Evolutionary conservation across 2,113 vertebrate species (phyloP), one percentile per base, ranked within the genome.

Genomic region (Anolis carolinensis): DNA sequence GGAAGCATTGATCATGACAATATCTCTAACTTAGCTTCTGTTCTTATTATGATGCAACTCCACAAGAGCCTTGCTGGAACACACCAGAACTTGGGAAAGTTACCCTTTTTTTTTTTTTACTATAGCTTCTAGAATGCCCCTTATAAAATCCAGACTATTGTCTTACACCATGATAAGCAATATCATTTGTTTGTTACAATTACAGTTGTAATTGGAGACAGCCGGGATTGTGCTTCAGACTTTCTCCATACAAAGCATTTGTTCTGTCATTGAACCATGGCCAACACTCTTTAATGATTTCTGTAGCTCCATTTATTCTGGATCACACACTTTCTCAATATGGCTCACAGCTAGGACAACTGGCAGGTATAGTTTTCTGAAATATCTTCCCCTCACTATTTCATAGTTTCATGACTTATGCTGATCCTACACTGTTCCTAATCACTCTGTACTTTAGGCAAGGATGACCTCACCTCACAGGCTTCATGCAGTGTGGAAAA

Each of bases 401-500:
- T 63, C 62, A 67, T 48, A 20, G 25, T 32, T 81, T 67, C n/a
- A 11, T 18, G 48, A 81, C 27, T 27, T 34, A 34, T 34, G 5
- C n/a, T 82, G 44, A 71, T 16, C 30, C 67, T 82, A 27, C 44
- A 71, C 44, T 52, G 44, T 70, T 32, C 25, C 44, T 25, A 50
- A 25, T 76, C n/a, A 82, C 68, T 82, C 20, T 34, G n/a, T 82
- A 50, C 27, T 68, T 50, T 70, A 71, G 30, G 16, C 44, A 70
- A 20, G 20, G 67, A 32, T 25, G 21, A 14, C 30, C 68, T 52
- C 44, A 71, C 20, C n/a, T 52, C 65, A 70, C 44, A 30, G 27
- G 16, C 14, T 81, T 73, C 59, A 62, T 83, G 27, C 34, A 74
- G 52, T 59, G 73, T 83, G 55, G 52, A 75, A 83, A 65, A 84